Conservation (phyloP, 2,888 invertebrate species). For the Lutraria lutraria region DNA sequence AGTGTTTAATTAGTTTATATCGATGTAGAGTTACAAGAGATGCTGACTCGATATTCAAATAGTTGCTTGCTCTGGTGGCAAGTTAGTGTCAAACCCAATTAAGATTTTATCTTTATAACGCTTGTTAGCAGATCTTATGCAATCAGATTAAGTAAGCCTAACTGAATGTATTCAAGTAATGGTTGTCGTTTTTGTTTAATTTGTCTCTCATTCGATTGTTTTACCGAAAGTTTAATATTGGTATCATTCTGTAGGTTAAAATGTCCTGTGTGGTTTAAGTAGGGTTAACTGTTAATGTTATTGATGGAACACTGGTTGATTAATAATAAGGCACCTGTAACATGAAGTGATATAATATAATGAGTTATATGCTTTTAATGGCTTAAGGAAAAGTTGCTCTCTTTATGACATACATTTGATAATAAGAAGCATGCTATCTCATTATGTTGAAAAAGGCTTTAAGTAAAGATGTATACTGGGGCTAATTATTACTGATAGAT, state of each 20-base stretch:
- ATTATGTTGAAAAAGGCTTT: too few species aligned
- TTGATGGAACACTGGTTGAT: too few species aligned
- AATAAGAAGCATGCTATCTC: too few species aligned
- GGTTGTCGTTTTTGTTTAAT: too few species aligned
- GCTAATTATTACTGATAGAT: too few species aligned
- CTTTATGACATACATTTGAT: too few species aligned
- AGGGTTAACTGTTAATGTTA: not conserved
- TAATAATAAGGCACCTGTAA: too few species aligned
- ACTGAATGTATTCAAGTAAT: not conserved
- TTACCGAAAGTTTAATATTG: not conserved
- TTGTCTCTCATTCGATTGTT: not conserved
- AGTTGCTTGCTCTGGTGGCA: not conserved
- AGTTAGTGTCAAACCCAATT: not conserved
- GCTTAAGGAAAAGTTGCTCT: too few species aligned
- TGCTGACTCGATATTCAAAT: not conserved
- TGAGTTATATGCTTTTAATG: too few species aligned
- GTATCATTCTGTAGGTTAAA: not conserved
- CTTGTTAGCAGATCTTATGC: not conserved
- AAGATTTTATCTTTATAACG: constrained; percentile 8
- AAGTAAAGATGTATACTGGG: too few species aligned
- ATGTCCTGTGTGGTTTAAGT: not conserved
- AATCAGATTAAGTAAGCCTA: not conserved
- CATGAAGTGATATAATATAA: too few species aligned
- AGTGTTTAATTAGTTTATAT: not conserved
- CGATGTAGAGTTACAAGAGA: not conserved